Evolutionary conservation across 2,888 invertebrate species (phyloP).

Genomic region (Lepidochrysops patricia): DNA sequence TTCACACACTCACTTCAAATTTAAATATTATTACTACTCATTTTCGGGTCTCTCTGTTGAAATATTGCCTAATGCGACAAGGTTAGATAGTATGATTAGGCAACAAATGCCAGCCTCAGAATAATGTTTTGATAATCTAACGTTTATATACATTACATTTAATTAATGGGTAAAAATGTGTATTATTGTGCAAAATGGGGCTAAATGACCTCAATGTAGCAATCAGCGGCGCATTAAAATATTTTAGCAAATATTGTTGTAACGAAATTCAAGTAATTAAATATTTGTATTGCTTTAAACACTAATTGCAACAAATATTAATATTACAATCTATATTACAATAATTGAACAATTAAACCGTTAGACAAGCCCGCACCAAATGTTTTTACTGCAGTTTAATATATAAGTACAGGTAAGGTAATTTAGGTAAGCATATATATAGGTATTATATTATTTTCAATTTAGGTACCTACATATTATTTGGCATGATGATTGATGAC

Average conservation of each 20-base stretch:
- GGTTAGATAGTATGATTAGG: slow-evolving; percentile 43
- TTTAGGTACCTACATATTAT: too few relatives aligned
- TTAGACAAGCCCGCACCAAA: too few relatives aligned
- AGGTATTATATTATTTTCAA: too few relatives aligned
- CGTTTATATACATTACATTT: slow-evolving; percentile 22
- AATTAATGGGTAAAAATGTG: slow-evolving; percentile 22
- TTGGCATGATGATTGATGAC: too few relatives aligned
- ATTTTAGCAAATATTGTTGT: not conserved
- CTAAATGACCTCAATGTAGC: slow-evolving; percentile 16
- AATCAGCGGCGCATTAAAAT: slow-evolving; percentile 3
- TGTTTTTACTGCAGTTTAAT: too few relatives aligned
- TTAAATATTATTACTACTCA: slow-evolving; percentile 17
- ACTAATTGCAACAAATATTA: not conserved
- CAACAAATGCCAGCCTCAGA: slow-evolving; percentile 35
- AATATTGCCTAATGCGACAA: slow-evolving; percentile 47
- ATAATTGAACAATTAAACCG: too few relatives aligned
- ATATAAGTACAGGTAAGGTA: too few relatives aligned
- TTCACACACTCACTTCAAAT: slow-evolving; percentile 5
- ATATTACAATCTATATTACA: too few relatives aligned
- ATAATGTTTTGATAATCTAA: slow-evolving; percentile 40
- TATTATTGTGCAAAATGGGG: slow-evolving; percentile 19
- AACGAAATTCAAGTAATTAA: not conserved
- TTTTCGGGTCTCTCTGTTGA: slow-evolving; percentile 33
- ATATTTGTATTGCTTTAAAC: not conserved
- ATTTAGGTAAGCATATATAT: too few relatives aligned